Conservation (phyloP, 2,113 vertebrate species). For the Turnix velox region DNA sequence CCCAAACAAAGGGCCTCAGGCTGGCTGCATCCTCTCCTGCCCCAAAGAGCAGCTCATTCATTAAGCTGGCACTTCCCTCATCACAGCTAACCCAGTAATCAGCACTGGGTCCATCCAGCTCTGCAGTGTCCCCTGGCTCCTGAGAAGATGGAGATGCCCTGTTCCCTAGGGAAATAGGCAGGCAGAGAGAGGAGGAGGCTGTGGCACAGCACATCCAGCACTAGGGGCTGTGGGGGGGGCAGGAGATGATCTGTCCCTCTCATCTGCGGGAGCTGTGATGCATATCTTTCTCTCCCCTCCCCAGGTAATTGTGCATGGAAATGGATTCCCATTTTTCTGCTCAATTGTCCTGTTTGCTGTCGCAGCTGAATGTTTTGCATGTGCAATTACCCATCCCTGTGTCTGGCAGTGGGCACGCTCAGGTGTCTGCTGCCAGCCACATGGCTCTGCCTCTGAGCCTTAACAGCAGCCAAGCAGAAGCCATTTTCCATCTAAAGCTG, state of each 20-base stretch:
- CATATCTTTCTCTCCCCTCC: neutral
- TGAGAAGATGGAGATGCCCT: neutral
- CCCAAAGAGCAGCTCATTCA: neutral
- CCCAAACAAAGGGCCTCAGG: neutral
- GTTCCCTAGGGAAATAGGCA: neutral
- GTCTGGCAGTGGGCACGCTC: neutral
- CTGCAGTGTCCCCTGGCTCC: accelerated
- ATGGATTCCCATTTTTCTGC: conserved; percentile 34
- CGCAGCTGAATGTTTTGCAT: neutral
- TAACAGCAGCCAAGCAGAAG: conserved; percentile 23
- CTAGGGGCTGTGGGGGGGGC: neutral
- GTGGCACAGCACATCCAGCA: neutral
- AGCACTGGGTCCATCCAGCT: neutral
- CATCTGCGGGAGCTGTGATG: neutral
- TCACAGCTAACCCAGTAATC: neutral
- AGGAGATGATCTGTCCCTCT: neutral
- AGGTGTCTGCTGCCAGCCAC: neutral
- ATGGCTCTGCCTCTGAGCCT: neutral
- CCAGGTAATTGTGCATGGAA: conserved; percentile 20
- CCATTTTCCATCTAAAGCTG: conserved; percentile 34
- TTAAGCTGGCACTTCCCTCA: neutral
- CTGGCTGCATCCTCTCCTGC: neutral
- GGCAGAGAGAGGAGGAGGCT: neutral
- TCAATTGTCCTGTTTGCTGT: conserved; percentile 34
- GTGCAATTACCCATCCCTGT: conserved; percentile 11